Evolutionary conservation across 1,140 invertebrate species (phyloP), one percentile per base, ranked within the genome.

Genomic region (Camponotus vicinus): DNA sequence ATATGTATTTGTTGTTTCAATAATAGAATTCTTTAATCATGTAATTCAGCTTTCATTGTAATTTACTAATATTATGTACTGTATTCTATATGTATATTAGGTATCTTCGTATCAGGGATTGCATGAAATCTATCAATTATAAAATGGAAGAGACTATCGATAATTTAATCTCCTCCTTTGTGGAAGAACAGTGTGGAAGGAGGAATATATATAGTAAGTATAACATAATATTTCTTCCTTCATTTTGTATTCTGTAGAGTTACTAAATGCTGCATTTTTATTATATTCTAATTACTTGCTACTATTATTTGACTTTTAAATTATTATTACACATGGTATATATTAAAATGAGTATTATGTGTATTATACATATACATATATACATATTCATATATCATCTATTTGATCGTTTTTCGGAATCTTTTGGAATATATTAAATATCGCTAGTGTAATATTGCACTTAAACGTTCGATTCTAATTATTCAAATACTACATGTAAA

Each of bases 1-100:
- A 93, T 37, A 55, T 94, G 92, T 94, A 92, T 91, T 89, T 85
- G 92, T 92, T 82, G 37, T 87, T 57, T 9, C 2, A 76, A 86
- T 34, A 45, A 52, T 32, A 61, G 21, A 27, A 5, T 52, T 15
- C 2, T 4, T 27, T 40, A 32, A n/a, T 37, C 27, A 27, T 27
- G 1, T 27, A 27, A 27, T 27, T 27, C 0, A 27, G 1, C 27
- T 32, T 45, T 67, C 1, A 18, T 1, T 49, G 21, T 70, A 83
- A 88, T 52, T 55, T 21, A 42, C 4, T 49, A 42, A 1, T 27
- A 27, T 27, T 27, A 27, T 27, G 27, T 27, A 27, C 27, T 1
- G 1, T 55, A 32, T 57, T 11, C 15, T 63, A 3, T 57, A 21
- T 63, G 67, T 2, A 45, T 45, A 66, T 73, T 49, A 93, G 91